Evolutionary conservation across 2,113 vertebrate species (phyloP).

Genomic region (Proteles cristata): DNA sequence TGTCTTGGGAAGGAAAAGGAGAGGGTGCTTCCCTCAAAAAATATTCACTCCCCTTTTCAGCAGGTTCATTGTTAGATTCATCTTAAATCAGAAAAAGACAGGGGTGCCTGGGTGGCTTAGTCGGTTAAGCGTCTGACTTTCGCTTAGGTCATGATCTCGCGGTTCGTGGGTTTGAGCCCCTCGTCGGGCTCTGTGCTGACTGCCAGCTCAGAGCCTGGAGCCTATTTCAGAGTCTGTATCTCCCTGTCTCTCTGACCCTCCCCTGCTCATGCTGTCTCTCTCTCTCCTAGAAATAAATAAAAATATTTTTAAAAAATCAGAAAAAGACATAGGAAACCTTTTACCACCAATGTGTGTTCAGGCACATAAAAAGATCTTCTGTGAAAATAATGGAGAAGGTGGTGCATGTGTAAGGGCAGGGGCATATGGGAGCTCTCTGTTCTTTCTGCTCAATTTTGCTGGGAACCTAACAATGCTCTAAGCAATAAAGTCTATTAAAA

Average conservation of each 20-base stretch:
- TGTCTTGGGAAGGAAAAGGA: background rate
- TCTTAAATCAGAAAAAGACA: background rate
- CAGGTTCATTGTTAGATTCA: background rate
- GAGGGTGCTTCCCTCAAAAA: background rate
- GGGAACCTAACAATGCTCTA: conserved; percentile 1
- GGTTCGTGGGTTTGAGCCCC: too few relatives aligned
- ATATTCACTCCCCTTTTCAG: background rate
- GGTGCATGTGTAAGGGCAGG: background rate
- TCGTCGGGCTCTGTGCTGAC: too few relatives aligned
- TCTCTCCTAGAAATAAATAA: too few relatives aligned
- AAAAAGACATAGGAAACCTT: background rate
- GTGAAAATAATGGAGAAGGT: background rate
- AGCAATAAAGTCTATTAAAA: conserved; percentile 47
- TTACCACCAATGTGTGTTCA: background rate
- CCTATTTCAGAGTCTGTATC: too few relatives aligned
- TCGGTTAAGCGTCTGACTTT: too few relatives aligned
- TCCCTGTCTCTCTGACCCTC: too few relatives aligned
- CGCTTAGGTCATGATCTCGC: too few relatives aligned
- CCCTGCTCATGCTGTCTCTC: too few relatives aligned
- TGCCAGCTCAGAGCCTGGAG: too few relatives aligned
- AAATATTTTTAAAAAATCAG: background rate
- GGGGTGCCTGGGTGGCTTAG: too few relatives aligned
- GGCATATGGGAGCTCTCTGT: background rate
- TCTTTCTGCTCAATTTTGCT: background rate
- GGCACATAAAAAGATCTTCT: background rate